Percentiles rank a stretch among this genome's conserved stretches.
Evolutionary conservation across 2,797 vertebrate species (phyloP).

Genomic region (Manis crassicaudata): DNA sequence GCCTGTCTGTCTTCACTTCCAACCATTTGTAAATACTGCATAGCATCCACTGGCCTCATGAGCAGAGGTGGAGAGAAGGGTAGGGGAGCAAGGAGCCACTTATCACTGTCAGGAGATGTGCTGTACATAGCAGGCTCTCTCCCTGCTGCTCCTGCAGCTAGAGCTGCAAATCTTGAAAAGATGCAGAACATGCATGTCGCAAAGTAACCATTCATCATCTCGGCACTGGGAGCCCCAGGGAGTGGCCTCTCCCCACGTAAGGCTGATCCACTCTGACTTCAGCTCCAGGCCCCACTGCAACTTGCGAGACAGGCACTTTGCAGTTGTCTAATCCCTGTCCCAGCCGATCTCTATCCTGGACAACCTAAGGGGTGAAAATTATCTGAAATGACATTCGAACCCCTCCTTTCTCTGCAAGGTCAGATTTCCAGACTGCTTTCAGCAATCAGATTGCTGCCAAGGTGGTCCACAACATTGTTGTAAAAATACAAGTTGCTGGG

Average conservation of each 20-base stretch:
- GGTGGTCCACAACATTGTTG: conserved; percentile 81
- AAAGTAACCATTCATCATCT: conserved; percentile 81
- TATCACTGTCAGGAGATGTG: conserved; percentile 82
- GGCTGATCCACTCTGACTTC: neutral
- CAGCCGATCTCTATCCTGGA: neutral
- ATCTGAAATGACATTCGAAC: conserved; percentile 43
- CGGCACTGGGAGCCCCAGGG: neutral
- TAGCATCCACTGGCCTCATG: conserved; percentile 62
- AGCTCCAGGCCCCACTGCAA: neutral
- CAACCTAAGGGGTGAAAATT: neutral
- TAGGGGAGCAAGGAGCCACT: conserved; percentile 67
- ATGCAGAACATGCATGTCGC: conserved; percentile 83
- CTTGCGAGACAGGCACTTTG: neutral
- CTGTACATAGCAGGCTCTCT: conserved; percentile 77
- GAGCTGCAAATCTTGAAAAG: conserved; percentile 83
- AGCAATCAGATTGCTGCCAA: conserved; percentile 66
- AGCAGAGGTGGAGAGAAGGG: neutral
- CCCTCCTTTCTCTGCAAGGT: conserved; percentile 44
- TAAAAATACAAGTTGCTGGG: conserved; percentile 82
- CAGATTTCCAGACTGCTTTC: conserved; percentile 33
- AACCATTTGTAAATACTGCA: conserved; percentile 71
- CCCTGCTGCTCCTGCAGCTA: conserved; percentile 80
- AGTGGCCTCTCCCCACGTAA: neutral
- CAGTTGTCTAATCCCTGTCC: neutral
- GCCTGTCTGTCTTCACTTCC: conserved; percentile 52